These are phyloP conservation scores for Eonycteris spelaea DNA, from an alignment of 2,113 vertebrate genomes.

Conservation along the genomic window DNA sequence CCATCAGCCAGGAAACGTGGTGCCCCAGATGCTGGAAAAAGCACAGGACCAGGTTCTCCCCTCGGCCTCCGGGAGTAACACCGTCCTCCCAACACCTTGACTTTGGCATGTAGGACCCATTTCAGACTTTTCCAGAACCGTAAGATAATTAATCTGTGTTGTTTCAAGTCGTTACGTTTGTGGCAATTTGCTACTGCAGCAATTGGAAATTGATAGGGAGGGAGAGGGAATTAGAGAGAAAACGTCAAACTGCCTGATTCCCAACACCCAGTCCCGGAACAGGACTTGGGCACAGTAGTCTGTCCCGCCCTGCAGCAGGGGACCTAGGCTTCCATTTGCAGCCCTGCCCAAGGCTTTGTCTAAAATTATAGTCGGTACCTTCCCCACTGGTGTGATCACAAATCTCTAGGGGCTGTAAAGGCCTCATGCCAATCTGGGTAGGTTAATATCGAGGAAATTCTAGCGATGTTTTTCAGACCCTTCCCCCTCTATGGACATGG, in stretches of 20 bases:
- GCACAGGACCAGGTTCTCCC: no score
- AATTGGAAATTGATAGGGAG: not conserved
- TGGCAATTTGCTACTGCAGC: not conserved
- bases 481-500: not conserved
- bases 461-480: not conserved
- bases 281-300: not conserved
- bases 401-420: not conserved
- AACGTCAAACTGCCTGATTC: rapidly evolving
- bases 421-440: not conserved
- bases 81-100: not conserved
- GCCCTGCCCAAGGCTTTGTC: not conserved
- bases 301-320: rapidly evolving
- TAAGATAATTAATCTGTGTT: not conserved
- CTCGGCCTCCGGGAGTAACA: rapidly evolving
- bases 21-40: no score
- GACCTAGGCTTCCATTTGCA: rapidly evolving
- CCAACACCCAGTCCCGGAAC: not conserved
- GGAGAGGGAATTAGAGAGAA: not conserved
- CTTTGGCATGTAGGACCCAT: not conserved
- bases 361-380: rapidly evolving
- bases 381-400: rapidly evolving
- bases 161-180: not conserved
- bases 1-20: not conserved
- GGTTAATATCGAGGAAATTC: not conserved
- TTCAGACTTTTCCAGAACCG: not conserved